Conservation (phyloP, 1,140 invertebrate genomes). For the Meloidogyne chitwoodi region DNA sequence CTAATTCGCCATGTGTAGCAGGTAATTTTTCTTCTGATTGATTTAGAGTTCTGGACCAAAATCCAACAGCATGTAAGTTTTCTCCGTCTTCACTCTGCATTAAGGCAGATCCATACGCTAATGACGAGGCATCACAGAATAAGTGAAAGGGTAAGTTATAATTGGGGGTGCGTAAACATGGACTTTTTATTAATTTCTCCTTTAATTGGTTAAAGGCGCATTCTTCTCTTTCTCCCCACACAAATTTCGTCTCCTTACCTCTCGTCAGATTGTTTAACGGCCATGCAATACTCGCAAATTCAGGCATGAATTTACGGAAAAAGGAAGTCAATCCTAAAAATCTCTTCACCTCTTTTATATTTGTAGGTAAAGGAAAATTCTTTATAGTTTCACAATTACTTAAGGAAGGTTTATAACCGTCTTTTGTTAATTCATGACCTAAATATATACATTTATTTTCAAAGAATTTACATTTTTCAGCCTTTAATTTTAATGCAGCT, state of each 20-base stretch:
- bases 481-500: background rate
- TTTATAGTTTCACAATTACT: background rate
- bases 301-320: background rate
- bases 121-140: background rate
- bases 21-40: background rate
- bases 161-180: background rate
- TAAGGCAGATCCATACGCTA: background rate
- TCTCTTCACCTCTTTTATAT: background rate
- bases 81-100: background rate
- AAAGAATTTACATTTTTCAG: background rate
- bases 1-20: background rate
- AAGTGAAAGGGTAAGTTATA: background rate
- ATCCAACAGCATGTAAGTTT: background rate
- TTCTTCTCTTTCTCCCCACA: background rate
- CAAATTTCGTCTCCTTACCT: background rate
- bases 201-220: background rate
- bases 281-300: background rate
- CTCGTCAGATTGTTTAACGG: background rate
- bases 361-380: background rate
- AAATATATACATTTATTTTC: background rate
- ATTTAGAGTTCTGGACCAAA: background rate
- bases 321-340: background rate
- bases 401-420: background rate
- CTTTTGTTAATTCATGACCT: background rate
- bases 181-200: background rate